phyloP scores from a whole-genome alignment of 2,797 vertebrate genomes.

The Megaceryle alcyon region DNA sequence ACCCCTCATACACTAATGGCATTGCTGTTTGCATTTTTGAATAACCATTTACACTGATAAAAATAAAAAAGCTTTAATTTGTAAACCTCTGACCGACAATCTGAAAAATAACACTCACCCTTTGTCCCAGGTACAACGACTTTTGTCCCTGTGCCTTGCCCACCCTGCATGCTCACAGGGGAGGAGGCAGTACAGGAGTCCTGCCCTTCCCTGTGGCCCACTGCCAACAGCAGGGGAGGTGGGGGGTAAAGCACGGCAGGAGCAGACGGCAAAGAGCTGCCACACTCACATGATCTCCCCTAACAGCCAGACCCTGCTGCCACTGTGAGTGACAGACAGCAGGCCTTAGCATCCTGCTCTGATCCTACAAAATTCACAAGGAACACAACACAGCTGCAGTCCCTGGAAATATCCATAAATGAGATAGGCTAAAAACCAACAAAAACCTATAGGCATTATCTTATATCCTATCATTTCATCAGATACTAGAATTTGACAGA shows the following conservation, averaged over 20 bases:
- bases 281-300: not conserved
- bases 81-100: not conserved
- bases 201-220: not conserved
- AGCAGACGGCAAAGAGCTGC: not conserved
- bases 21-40: rapidly evolving
- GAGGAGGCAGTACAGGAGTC: not conserved
- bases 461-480: not conserved
- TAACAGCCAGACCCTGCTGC: not conserved
- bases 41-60: not conserved
- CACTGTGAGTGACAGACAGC: not conserved
- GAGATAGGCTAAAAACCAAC: not conserved
- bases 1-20: rapidly evolving
- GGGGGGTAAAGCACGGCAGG: rapidly evolving
- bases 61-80: not conserved
- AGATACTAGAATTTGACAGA: not conserved
- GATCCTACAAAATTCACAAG: not conserved
- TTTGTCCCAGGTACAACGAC: not conserved
- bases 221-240: rapidly evolving
- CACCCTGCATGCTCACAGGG: not conserved
- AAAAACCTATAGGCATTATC: not conserved
- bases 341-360: not conserved
- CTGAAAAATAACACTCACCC: not conserved
- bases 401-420: not conserved
- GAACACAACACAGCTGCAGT: not conserved
- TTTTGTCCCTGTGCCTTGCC: not conserved